Conservation (phyloP, 2,113 vertebrate species). For the Brachionichthys hirsutus region DNA sequence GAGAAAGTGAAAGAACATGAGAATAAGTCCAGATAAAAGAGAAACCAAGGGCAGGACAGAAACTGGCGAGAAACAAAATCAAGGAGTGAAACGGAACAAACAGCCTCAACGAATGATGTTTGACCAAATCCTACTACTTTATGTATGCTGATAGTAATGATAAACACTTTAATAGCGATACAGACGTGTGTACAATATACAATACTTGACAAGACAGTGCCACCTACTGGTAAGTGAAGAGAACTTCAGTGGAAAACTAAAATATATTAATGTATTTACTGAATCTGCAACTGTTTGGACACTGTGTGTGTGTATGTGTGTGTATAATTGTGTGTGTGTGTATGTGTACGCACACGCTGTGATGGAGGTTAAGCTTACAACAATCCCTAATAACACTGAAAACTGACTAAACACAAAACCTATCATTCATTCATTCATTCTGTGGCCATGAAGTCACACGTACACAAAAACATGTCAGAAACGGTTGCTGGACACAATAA, state of each 20-base stretch:
- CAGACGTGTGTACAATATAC: constrained; percentile 18
- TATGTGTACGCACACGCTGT: too few species aligned
- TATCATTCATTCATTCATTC: constrained; percentile 7
- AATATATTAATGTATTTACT: too few species aligned
- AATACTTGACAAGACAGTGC: constrained; percentile 20
- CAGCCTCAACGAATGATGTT: too few species aligned
- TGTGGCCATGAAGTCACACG: constrained; percentile 4
- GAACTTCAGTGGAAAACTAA: constrained; percentile 8
- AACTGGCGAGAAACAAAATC: too few species aligned
- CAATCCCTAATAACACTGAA: neutral
- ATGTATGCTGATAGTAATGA: neutral
- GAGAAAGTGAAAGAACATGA: too few species aligned
- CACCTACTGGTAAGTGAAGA: constrained; percentile 54
- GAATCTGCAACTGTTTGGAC: constrained; percentile 6
- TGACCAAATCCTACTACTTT: neutral
- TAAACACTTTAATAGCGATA: neutral
- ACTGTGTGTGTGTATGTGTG: neutral
- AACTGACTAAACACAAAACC: neutral
- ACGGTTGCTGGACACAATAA: neutral
- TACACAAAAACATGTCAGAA: constrained; percentile 1
- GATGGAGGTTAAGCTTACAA: constrained; percentile 5
- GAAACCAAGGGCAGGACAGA: too few species aligned
- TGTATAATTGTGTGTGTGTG: too few species aligned
- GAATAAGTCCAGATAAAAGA: too few species aligned
- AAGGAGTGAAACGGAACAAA: too few species aligned